Conservation (phyloP, 2,113 vertebrate genomes). For the Syngnathus scovelli region DNA sequence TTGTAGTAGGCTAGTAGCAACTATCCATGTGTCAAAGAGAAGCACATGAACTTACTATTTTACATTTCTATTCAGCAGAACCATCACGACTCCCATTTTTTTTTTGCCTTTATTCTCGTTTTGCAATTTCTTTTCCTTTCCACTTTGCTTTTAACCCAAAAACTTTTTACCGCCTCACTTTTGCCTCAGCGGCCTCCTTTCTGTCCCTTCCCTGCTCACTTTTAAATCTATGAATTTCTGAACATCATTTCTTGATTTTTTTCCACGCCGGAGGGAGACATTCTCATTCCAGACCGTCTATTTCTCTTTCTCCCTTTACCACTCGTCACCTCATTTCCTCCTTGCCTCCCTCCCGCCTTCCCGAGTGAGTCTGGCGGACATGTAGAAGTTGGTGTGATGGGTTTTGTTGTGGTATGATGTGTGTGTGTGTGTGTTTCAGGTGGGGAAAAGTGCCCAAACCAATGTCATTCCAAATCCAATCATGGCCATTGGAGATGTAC, state of each 20-base stretch:
- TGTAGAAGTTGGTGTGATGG: slow-evolving; percentile 16
- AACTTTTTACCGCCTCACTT: slow-evolving; percentile 9
- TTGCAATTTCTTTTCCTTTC: slow-evolving; percentile 11
- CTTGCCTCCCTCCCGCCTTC: slow-evolving; percentile 52
- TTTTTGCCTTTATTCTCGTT: slow-evolving; percentile 13
- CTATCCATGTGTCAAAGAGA: slow-evolving; percentile 24
- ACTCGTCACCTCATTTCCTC: slow-evolving; percentile 61
- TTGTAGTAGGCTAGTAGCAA: not conserved
- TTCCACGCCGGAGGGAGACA: slow-evolving; percentile 65
- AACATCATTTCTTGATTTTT: slow-evolving; percentile 74
- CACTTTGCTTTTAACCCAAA: slow-evolving; percentile 16
- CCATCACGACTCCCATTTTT: slow-evolving; percentile 23
- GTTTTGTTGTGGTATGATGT: not conserved
- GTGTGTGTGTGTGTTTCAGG: slow-evolving; percentile 14
- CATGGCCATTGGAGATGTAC: slow-evolving; percentile 31
- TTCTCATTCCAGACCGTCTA: slow-evolving; percentile 65
- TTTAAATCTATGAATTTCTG: slow-evolving; percentile 77
- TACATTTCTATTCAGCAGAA: slow-evolving; percentile 23
- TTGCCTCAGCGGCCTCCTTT: slow-evolving; percentile 10
- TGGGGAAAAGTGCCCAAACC: slow-evolving; percentile 21
- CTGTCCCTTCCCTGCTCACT: slow-evolving; percentile 62
- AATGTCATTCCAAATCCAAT: slow-evolving; percentile 44
- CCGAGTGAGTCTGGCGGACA: slow-evolving; percentile 57
- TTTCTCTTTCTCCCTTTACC: slow-evolving; percentile 27
- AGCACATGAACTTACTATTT: slow-evolving; percentile 33